Evolutionary conservation across 2,797 vertebrate genomes (phyloP), one percentile per base, ranked within the genome.

Genomic region (Alectoris magna): DNA sequence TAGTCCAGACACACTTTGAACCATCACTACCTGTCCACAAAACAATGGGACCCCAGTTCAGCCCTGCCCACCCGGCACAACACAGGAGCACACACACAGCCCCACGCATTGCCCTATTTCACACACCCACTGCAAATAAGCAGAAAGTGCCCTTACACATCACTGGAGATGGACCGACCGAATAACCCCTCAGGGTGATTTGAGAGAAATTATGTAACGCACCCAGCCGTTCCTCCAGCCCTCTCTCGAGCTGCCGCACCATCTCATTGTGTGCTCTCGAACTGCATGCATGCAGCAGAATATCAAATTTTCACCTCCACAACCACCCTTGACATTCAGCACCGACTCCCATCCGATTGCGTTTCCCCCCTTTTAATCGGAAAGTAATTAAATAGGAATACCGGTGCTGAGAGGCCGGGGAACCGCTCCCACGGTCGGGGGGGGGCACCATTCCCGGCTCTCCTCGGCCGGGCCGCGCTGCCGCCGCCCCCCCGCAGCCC

Each of bases 161-260:
- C 7, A 2, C 46, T 51, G 1, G 10, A 13, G 22, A 11, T 0
- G 38, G 14, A 6, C 44, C 12, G 13, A 24, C 2, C 0, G 23
- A 59, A 36, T 1, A 5, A 43, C 4, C 6, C 19, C 6, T 26
- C 14, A 3, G 22, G 78, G 18, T 9, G 62, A 2, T 73, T 8
- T 10, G 36, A 6, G 55, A 19, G 46, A 2, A 68, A 71, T 92
- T 71, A 90, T 60, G 81, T n/a, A 88, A 82, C 0, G n/a, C 19
- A 9, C 31, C 55, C 19, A 58, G 55, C 55, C n/a, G 55, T 58
- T n/a, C 31, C 31, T 34, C 9, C 55, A 58, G 55, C 55, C 19
- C 19, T 13, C 55, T 8, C 29, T 11, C 31, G 19, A n/a, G 34
- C 39, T 5, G 56, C 79, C 13, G 13, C 4, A 3, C 2, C 78